A percentile compares a stretch with the other conserved stretches of the same genome.
Evolutionary conservation across 2,113 vertebrate species (phyloP).

Genomic region (Aleadryas rufinucha): DNA sequence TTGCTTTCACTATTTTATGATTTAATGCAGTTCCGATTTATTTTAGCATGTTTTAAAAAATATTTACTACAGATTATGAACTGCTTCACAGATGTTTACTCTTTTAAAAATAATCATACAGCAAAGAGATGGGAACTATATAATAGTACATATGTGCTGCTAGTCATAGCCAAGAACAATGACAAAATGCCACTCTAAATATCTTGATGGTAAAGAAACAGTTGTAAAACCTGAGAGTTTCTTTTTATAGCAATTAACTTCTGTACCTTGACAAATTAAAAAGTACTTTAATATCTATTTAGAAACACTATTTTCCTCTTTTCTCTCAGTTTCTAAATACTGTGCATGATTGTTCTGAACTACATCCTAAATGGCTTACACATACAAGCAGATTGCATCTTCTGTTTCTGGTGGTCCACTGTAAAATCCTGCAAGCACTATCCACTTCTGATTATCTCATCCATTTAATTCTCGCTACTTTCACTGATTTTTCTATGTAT

Average conservation of each 20-base stretch:
- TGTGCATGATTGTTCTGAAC: not conserved
- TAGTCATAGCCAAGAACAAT: slow-evolving; percentile 17
- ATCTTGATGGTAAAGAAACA: not conserved
- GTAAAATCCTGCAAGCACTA: not conserved
- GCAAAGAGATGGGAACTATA: not conserved
- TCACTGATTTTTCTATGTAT: not conserved
- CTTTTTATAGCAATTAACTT: slow-evolving; percentile 7
- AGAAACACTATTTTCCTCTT: not conserved
- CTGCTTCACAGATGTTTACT: not conserved
- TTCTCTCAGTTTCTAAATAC: not conserved
- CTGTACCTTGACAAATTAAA: not conserved
- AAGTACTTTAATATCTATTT: not conserved
- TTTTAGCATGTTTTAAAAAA: not conserved
- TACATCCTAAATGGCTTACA: not conserved
- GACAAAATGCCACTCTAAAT: not conserved
- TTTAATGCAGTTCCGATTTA: not conserved
- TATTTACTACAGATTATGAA: not conserved
- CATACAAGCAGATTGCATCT: not conserved
- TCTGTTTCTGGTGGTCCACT: not conserved
- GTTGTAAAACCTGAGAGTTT: not conserved
- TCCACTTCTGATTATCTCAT: not conserved
- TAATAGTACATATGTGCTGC: not conserved
- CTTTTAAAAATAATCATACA: not conserved
- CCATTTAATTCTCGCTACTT: not conserved
- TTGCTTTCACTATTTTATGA: not conserved